A percentile compares a stretch with the other conserved stretches of the same genome.
These are phyloP conservation scores for Lagopus leucura DNA, from an alignment of 2,113 vertebrate genomes.

Conservation along the genomic window DNA sequence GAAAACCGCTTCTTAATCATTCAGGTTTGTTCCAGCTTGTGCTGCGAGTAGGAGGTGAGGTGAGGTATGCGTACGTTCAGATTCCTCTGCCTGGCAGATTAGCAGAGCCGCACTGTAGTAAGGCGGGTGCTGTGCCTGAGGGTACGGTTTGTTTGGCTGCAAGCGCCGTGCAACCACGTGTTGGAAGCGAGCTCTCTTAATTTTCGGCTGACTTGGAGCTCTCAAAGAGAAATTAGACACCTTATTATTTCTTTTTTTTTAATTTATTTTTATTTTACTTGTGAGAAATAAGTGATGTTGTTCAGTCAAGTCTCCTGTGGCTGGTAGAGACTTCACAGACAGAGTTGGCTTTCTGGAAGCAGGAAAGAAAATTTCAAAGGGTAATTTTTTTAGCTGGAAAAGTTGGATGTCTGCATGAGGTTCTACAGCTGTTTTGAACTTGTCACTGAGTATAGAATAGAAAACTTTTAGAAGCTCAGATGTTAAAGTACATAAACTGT, in stretches of 20 bases:
- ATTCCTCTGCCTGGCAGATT: background rate
- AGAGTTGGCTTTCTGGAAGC: background rate
- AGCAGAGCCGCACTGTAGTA: background rate
- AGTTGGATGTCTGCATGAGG: rapidly evolving
- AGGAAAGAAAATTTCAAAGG: background rate
- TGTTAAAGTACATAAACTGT: background rate
- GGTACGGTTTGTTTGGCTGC: background rate
- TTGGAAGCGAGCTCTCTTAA: background rate
- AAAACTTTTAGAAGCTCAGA: background rate
- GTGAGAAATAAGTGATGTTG: background rate
- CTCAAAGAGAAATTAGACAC: background rate
- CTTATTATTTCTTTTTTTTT: no score
- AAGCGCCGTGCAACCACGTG: no score
- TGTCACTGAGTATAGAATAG: rapidly evolving
- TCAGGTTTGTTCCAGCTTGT: background rate
- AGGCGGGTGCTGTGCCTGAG: background rate
- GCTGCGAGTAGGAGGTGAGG: background rate
- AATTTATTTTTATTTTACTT: no score
- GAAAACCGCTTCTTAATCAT: background rate
- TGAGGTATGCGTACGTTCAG: background rate
- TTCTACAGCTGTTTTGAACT: background rate
- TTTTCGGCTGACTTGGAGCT: background rate
- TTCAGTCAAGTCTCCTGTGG: background rate
- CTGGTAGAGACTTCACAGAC: rapidly evolving
- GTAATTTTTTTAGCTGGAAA: background rate